Evolutionary conservation across 1,140 invertebrate species (phyloP), one percentile per base, ranked within the genome.

Genomic region (Halyomorpha halys): DNA sequence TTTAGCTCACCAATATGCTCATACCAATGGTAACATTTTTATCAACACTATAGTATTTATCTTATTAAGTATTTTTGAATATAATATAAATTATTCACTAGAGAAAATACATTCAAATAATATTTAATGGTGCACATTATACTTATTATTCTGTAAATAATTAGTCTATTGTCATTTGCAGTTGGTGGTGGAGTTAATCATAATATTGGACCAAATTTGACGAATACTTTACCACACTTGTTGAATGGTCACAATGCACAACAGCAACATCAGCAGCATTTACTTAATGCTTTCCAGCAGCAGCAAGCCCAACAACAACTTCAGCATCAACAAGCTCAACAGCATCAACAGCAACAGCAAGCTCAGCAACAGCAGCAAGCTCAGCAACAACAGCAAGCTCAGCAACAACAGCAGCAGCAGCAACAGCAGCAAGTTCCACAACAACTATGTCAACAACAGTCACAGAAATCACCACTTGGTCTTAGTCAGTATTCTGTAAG

Each of bases 211-310:
- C 27, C 64, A n/a, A 62, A 21, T 21, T 44, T 62, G 16, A 30
- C 64, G 9, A 44, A 49, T 34, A 59, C 64, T 11, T 21, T 65
- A 68, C 81, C 83, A 30, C 86, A 86, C 72, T 80, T 89, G 65
- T 75, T 88, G 65, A 44, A 75, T 73, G 53, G 74, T 71, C 59
- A 74, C 71, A 59, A 44, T 44, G 30, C n/a, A n/a, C 54, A 62
- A 19, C 67, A 51, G 62, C 67, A 51, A n/a, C 66, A 62, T 64
- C 62, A 59, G 62, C 81, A 80, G 69, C 80, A 81, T 67, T 72
- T 85, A 65, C 75, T 84, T 4, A 84, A 81, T 74, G 81, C 81
- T 19, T 63, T 60, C 66, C 60, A 66, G 51, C 65, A 67, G 45
- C 47, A 66, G 16, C 66, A 67, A 45, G 66, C 63, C 19, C 63